Percentiles rank a stretch among this genome's conserved stretches.
Conservation (phyloP, 2,113 vertebrate species). For the Nannobrachium achirus region DNA sequence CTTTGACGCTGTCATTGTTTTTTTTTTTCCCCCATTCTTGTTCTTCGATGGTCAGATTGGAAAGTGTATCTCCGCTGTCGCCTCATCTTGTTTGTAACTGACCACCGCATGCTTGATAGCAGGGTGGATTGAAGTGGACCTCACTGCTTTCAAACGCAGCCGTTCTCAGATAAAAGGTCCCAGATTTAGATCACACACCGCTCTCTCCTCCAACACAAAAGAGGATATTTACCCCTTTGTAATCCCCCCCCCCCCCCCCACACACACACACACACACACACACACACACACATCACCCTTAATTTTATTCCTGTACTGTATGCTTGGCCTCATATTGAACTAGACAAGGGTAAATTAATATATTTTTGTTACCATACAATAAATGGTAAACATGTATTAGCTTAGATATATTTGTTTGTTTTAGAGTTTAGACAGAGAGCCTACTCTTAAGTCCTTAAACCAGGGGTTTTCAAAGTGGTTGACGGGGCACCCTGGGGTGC, state of each 20-base stretch:
- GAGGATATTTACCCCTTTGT: conserved; percentile 2
- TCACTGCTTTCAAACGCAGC: conserved; percentile 3
- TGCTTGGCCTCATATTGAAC: conserved; percentile 1
- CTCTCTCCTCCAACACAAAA: background rate
- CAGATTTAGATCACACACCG: conserved; percentile 27
- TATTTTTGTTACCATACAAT: too few species aligned
- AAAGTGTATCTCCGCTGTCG: background rate
- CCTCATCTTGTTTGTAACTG: background rate
- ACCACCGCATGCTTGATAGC: background rate
- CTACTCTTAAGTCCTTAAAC: too few species aligned
- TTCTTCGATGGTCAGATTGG: background rate
- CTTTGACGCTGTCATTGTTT: background rate
- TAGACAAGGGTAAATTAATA: background rate
- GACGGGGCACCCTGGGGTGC: too few species aligned
- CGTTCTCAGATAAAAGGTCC: conserved; percentile 19
- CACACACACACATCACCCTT: too few species aligned
- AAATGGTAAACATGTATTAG: too few species aligned
- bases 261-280: too few species aligned
- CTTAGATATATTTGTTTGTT: too few species aligned
- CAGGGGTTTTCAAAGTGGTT: too few species aligned
- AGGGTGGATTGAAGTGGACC: background rate
- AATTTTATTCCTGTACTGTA: background rate
- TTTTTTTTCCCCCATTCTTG: conserved; percentile 6
- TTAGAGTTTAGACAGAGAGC: too few species aligned
- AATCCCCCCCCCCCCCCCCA: too few species aligned